Conservation (phyloP, 2,797 vertebrate species). For the Galago senegalensis region DNA sequence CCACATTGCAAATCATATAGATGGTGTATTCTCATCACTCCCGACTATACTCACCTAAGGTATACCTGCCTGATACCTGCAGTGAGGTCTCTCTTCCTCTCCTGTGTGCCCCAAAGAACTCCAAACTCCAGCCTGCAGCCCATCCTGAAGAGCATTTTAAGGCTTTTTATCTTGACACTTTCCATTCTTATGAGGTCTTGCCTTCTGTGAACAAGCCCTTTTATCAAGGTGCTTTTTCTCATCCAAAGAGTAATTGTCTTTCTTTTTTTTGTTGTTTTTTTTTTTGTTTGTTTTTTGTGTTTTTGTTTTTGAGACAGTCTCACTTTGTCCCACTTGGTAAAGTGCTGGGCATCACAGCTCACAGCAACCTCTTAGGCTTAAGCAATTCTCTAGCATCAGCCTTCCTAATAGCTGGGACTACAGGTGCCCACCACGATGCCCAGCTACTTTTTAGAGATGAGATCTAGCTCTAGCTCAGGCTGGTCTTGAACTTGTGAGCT, state of each 20-base stretch:
- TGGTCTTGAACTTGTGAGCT: no score
- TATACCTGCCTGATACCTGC: neutral
- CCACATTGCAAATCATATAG: neutral
- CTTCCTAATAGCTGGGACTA: no score
- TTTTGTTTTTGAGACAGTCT: no score
- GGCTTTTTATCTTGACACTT: neutral
- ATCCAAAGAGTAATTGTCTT: neutral
- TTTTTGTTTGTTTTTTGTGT: no score
- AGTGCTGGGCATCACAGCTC: no score
- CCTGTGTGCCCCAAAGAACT: neutral
- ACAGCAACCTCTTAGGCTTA: no score
- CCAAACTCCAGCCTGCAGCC: neutral
- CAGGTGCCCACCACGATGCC: no score
- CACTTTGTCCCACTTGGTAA: no score
- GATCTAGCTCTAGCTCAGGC: no score
- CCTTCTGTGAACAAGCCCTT: neutral
- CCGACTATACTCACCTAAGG: neutral
- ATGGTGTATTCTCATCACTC: rapidly evolving
- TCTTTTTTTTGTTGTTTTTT: no score
- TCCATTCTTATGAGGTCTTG: neutral
- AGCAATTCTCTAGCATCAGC: no score
- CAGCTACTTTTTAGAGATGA: no score
- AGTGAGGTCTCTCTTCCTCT: neutral
- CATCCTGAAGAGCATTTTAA: neutral
- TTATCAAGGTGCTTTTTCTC: neutral